Base-by-base conservation (phyloP, 2,113 vertebrate genomes). In the Tupaia chinensis region DNA sequence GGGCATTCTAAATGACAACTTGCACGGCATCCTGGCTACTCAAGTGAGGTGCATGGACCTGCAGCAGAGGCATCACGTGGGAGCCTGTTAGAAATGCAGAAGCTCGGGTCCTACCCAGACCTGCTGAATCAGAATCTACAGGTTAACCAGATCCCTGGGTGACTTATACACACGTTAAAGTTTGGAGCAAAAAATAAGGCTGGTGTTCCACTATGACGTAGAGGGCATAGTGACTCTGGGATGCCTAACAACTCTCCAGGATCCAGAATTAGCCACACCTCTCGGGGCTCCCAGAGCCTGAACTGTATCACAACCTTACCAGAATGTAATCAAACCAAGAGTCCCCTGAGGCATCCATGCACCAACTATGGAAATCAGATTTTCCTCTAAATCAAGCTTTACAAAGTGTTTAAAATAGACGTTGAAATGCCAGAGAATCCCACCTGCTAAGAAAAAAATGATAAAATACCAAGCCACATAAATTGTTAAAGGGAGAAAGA, bases 351-450 rank as follows among this genome's bases (percentile, higher is more conserved):
- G 86, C 61, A 61, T 23, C 82, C 16, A 56, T 8, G 84, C 17
- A 63, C 72, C 34, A 61, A 90, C 88, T 89, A 79, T 93, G 89
- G 63, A 97, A 96, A 97, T 95, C 70, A 60, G 91, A 96, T 94
- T 97, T 97, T 97, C 93, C 89, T 93, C 85, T 86, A 95, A 94
- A 91, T 91, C 85, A 78, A 91, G 34, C 78, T 65, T 95, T 79
- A 93, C 69, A n/a, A 77, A 84, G 84, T 88, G 14, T 85, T 95
- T 88, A 77, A 94, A 94, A 94, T 74, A 94, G 56, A 88, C 58
- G 82, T 91, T 88, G 78, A 82, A 74, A 95, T 89, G 87, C 85
- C 72, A 65, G 80, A 25, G 84, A 92, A 76, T 34, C 70, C 80
- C 83, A 69, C 78, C 82, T 94, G 82, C 85, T 73, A 73, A 85